A percentile compares a stretch with the other conserved stretches of the same genome.
Conservation (phyloP, 2,888 invertebrate species). For the Lutraria lutraria region DNA sequence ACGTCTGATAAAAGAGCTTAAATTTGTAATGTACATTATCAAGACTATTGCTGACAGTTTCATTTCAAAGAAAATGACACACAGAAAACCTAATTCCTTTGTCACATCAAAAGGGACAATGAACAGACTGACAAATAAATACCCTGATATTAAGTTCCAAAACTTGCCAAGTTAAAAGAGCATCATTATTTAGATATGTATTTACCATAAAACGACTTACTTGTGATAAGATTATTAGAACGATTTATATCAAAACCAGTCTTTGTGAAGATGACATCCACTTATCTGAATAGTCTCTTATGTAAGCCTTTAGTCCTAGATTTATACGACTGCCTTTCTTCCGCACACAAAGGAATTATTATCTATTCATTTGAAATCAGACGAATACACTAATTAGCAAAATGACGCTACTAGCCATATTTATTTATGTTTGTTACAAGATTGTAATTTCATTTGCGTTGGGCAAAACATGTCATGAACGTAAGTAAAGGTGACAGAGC, state of each 20-base stretch:
- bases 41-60: too few species aligned
- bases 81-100: too few species aligned
- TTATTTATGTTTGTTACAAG: neutral
- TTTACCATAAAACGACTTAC: neutral
- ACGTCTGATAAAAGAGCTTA: too few species aligned
- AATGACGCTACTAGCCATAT: neutral
- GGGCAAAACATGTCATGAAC: neutral
- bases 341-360: slow-evolving; percentile 2
- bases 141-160: neutral
- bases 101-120: neutral
- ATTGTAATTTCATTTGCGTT: neutral
- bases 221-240: neutral
- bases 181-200: neutral
- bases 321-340: neutral
- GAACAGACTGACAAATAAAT: neutral
- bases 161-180: neutral
- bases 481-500: neutral
- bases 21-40: too few species aligned
- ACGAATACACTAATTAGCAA: slow-evolving; percentile 12
- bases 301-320: neutral
- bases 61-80: too few species aligned
- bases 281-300: neutral
- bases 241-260: neutral
- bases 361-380: slow-evolving; percentile 7
- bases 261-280: neutral